A percentile compares a stretch with the other conserved stretches of the same genome.
Conservation (phyloP, 2,888 invertebrate species). For the Lydus trimaculatus region DNA sequence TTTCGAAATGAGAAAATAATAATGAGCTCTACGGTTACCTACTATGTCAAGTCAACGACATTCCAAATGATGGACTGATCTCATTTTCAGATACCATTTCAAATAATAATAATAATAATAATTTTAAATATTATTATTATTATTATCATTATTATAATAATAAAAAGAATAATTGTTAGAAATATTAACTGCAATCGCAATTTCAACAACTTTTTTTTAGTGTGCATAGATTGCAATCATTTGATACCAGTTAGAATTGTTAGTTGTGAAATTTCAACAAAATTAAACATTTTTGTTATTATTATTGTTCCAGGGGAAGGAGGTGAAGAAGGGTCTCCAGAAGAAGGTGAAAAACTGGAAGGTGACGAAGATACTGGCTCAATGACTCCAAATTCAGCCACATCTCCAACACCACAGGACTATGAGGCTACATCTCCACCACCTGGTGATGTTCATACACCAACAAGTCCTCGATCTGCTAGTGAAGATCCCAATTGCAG, state of each 20-base stretch:
- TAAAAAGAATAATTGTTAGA: constrained; percentile 18
- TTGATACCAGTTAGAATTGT: constrained; percentile 6
- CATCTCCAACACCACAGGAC: constrained; percentile 56
- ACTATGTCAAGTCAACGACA: constrained; percentile 12
- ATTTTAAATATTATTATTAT: too few relatives aligned
- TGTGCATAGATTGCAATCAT: constrained; percentile 20
- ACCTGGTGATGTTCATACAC: constrained; percentile 55
- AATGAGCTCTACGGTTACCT: background rate
- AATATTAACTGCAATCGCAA: constrained; percentile 27
- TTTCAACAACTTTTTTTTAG: constrained; percentile 25
- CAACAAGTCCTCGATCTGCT: constrained; percentile 54
- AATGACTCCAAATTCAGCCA: constrained; percentile 59
- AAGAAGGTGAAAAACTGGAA: constrained; percentile 60
- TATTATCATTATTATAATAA: too few relatives aligned
- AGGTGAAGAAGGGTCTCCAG: constrained; percentile 61
- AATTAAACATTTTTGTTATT: background rate
- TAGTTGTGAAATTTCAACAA: too few relatives aligned
- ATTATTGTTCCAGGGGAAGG: constrained; percentile 66
- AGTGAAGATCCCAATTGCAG: constrained; percentile 52
- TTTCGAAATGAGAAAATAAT: constrained; percentile 24
- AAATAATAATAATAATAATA: constrained; percentile 1
- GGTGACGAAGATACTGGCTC: constrained; percentile 61
- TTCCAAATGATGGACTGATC: constrained; percentile 33
- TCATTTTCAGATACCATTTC: constrained; percentile 33
- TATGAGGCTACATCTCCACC: constrained; percentile 56